Evolutionary conservation across 2,113 vertebrate genomes (phyloP).

Genomic region (Prunella fulvescens): DNA sequence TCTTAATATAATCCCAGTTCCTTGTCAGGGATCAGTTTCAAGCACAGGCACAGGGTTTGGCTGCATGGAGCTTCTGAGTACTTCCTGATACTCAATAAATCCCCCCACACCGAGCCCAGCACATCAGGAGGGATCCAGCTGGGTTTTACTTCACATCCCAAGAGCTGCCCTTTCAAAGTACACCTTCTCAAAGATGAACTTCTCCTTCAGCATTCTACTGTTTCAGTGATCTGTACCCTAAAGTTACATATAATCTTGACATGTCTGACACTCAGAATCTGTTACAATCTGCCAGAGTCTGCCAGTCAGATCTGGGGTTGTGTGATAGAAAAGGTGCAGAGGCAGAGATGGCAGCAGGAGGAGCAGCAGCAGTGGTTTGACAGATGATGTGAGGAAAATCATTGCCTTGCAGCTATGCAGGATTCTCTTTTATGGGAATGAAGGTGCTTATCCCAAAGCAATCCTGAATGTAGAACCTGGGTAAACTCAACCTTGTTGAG

Average conservation of each 20-base stretch:
- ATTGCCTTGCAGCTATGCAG: background rate
- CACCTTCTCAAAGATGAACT: background rate
- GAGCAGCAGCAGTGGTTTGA: background rate
- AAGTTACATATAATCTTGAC: background rate
- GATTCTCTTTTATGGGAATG: background rate
- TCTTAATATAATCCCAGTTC: background rate
- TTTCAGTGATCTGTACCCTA: background rate
- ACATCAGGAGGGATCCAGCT: background rate
- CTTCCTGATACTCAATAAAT: background rate
- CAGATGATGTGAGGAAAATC: background rate
- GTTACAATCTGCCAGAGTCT: background rate
- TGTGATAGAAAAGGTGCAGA: background rate
- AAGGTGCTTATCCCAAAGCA: background rate
- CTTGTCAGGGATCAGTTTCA: background rate
- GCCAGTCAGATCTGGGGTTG: background rate
- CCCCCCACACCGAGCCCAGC: accelerated
- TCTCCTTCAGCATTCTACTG: background rate
- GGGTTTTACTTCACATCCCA: background rate
- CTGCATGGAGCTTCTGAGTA: background rate
- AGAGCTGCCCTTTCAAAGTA: background rate
- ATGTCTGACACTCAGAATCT: background rate
- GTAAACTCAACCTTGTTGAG: background rate
- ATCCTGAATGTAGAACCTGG: background rate
- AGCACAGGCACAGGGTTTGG: background rate
- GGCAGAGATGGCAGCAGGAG: background rate